Base-by-base conservation (phyloP, 2,797 vertebrate genomes). In the Podarcis lilfordi region DNA sequence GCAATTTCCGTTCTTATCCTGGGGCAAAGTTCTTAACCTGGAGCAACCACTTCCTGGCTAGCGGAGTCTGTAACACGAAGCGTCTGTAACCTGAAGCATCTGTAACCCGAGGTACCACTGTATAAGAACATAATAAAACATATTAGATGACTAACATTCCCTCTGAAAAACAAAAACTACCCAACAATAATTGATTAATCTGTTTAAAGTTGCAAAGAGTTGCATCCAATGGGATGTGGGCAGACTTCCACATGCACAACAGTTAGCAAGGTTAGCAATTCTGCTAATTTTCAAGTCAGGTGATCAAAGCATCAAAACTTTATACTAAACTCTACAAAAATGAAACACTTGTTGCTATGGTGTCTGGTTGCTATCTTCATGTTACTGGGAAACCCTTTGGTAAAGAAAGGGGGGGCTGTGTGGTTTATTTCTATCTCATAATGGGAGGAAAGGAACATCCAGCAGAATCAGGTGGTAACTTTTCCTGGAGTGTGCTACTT, bases 281-380 rank as follows among this genome's bases (percentile, higher is more conserved):
- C 40, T 84, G 40, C 11, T 77, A 71, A 50, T 86, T 84, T 83
- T 79, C 59, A 85, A 71, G 40, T 91, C 90, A 89, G 0, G 0
- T 66, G 59, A 3, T 72, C 80, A 89, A 92, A 85, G 91, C 93
- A 93, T 91, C 77, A 83, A 92, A 93, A 85, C 13, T 59, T 80
- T 74, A 72, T 55, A 55, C 3, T 55, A 15, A 55, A 55, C 55
- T 68, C 69, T 81, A 55, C 43, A 75, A 37, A 89, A 89, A 32
- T 61, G 43, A 76, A 32, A 78, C 78, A 76, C 59, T 85, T 89
- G 83, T 89, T 89, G 84, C 88, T 75, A 89, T 89, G 88, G 88
- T 81, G 40, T 85, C 69, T 87, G 79, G 45, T 81, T 75, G 79
- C 29, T 43, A 25, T 81, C 61, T 80, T 95, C 86, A 85, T 69